Conservation (phyloP, 2,113 vertebrate genomes). For the Ariopsis seemanni region DNA sequence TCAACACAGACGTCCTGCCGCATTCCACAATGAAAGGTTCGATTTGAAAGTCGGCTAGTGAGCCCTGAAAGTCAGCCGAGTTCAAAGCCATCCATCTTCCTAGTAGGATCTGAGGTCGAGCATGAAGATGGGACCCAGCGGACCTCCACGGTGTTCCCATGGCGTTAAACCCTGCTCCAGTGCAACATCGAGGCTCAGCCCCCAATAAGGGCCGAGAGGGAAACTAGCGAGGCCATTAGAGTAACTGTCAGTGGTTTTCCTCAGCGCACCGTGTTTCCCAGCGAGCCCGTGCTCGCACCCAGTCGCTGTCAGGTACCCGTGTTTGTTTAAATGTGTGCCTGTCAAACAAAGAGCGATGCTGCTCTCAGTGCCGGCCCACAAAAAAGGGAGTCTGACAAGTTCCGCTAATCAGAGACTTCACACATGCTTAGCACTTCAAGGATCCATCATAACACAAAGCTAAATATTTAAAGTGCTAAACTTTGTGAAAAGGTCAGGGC, state of each 20-base stretch:
- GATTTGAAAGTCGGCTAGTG: constrained; percentile 29
- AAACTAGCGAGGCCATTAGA: constrained; percentile 63
- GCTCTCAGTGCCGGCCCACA: constrained; percentile 61
- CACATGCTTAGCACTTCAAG: constrained; percentile 74
- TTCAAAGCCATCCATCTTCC: constrained; percentile 48
- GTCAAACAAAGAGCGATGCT: constrained; percentile 73
- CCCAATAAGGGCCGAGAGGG: constrained; percentile 35
- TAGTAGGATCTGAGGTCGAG: constrained; percentile 39
- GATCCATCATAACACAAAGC: constrained; percentile 78
- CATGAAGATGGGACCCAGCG: constrained; percentile 18
- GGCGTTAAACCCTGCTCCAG: constrained; percentile 13
- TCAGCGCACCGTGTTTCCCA: constrained; percentile 68
- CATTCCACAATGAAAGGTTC: constrained; percentile 12
- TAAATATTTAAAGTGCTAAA: constrained; percentile 84
- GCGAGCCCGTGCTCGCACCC: constrained; percentile 61
- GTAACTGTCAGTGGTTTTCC: constrained; percentile 75
- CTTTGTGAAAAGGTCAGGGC: constrained; percentile 77
- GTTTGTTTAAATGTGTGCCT: constrained; percentile 79
- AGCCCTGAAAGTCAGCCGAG: constrained; percentile 11
- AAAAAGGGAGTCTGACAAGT: constrained; percentile 72
- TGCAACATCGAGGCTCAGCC: not conserved
- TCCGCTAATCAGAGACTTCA: constrained; percentile 75
- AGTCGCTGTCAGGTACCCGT: constrained; percentile 71
- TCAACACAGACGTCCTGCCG: constrained; percentile 31
- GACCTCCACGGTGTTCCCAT: constrained; percentile 24